These are phyloP conservation scores for Decapterus maruadsi DNA, from an alignment of 2,797 vertebrate genomes.

Conservation along the genomic window DNA sequence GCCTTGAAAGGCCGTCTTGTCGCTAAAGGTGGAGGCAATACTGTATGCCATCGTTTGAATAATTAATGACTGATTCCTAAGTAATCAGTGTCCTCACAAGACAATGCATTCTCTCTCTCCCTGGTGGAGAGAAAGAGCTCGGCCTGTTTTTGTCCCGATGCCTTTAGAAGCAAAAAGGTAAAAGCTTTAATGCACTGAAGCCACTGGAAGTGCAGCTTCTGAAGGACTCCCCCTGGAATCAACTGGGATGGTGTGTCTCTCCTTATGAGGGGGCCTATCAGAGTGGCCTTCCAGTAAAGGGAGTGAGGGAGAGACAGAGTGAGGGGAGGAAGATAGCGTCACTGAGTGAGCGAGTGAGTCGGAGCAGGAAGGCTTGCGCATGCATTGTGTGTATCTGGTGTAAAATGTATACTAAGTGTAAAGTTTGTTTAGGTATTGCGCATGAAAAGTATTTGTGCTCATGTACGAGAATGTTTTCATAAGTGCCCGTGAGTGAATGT, in stretches of 20 bases:
- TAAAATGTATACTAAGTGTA: conserved; percentile 75
- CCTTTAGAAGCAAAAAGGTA: conserved; percentile 85
- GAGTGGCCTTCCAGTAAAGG: conserved; percentile 83
- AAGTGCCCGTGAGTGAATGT: conserved; percentile 46
- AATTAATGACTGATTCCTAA: conserved; percentile 87
- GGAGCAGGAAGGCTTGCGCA: conserved; percentile 53
- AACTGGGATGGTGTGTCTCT: conserved; percentile 80
- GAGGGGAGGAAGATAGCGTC: conserved; percentile 64
- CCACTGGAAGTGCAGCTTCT: conserved; percentile 83
- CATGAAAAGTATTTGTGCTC: conserved; percentile 64
- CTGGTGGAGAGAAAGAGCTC: conserved; percentile 76
- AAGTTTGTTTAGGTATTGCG: conserved; percentile 75
- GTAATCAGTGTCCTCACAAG: conserved; percentile 86
- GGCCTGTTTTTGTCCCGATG: conserved; percentile 83
- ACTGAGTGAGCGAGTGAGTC: conserved; percentile 61
- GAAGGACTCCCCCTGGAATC: conserved; percentile 84
- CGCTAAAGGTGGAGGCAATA: conserved; percentile 85
- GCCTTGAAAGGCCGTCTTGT: conserved; percentile 84
- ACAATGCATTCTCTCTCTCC: conserved; percentile 84
- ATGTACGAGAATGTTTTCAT: conserved; percentile 59
- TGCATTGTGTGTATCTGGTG: conserved; percentile 60
- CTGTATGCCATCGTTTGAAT: conserved; percentile 83
- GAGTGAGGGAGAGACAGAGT: conserved; percentile 56
- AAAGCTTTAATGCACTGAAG: conserved; percentile 87
- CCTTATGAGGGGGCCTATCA: conserved; percentile 74